Percentiles rank a stretch among this genome's conserved stretches.
phyloP scores from a whole-genome alignment of 1,140 invertebrate species.

The Eupristina koningsbergeri region DNA sequence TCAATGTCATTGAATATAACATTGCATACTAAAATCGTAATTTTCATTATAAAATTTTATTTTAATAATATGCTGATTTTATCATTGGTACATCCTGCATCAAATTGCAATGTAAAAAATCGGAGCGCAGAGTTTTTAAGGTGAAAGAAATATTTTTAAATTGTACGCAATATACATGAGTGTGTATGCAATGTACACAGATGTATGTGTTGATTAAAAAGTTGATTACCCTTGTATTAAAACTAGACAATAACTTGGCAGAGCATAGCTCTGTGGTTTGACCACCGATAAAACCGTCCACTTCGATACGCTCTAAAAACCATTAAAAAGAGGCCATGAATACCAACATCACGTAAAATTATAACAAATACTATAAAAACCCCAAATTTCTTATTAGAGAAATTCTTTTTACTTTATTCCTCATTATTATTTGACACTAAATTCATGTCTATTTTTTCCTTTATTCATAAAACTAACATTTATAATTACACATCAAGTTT shows the following conservation, averaged over 20 bases:
- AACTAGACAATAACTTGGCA: constrained; percentile 52
- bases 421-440: neutral
- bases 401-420: neutral
- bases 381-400: neutral
- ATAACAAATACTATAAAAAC: neutral
- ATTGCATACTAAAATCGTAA: neutral
- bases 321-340: constrained; percentile 52
- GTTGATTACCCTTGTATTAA: constrained; percentile 52
- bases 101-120: neutral
- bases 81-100: neutral
- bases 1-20: too few relatives aligned
- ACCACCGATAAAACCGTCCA: constrained; percentile 59
- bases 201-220: constrained; percentile 37
- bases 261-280: constrained; percentile 43
- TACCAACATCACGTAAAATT: neutral
- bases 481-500: neutral
- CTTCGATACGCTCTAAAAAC: constrained; percentile 63
- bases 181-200: neutral
- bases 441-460: too few relatives aligned
- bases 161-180: neutral
- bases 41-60: neutral
- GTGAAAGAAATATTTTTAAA: constrained; percentile 37
- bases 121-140: neutral
- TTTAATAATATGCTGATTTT: constrained; percentile 9
- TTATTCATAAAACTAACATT: too few relatives aligned